phyloP scores from a whole-genome alignment of 1,140 invertebrate species.

The Psilanteris sp. region DNA sequence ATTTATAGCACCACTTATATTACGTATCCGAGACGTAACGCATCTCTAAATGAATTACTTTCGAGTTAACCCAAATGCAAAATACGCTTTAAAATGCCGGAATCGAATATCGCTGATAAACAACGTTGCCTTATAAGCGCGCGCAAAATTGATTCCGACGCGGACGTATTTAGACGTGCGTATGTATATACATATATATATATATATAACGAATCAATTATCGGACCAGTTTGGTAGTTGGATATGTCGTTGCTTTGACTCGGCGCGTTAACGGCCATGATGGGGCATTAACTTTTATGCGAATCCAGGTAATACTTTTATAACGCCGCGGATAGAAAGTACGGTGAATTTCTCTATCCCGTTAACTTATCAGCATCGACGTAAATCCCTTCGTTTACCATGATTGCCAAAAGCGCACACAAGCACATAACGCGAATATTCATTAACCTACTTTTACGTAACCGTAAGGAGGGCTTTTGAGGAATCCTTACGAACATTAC shows the following conservation, averaged over 20 bases:
- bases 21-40: no score
- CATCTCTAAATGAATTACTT: no score
- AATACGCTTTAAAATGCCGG: no score
- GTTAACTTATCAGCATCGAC: slow-evolving; percentile 32
- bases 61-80: no score
- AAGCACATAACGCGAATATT: slow-evolving; percentile 20
- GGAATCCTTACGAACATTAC: slow-evolving; percentile 32
- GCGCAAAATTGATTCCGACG: no score
- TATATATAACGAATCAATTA: no score
- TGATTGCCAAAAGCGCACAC: slow-evolving; percentile 4
- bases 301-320: slow-evolving; percentile 9
- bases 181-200: no score
- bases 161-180: no score
- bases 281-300: slow-evolving; percentile 34
- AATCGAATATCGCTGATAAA: no score
- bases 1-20: no score
- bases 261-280: slow-evolving; percentile 24
- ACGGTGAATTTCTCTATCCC: slow-evolving; percentile 8
- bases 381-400: slow-evolving; percentile 10
- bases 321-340: no score
- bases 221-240: slow-evolving; percentile 11
- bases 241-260: slow-evolving; percentile 13
- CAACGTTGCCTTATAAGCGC: no score
- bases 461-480: slow-evolving; percentile 30
- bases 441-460: slow-evolving; percentile 45